Percentiles rank a stretch among this genome's conserved stretches.
phyloP scores from a whole-genome alignment of 2,888 invertebrate genomes.

The Byasa hedistus region DNA sequence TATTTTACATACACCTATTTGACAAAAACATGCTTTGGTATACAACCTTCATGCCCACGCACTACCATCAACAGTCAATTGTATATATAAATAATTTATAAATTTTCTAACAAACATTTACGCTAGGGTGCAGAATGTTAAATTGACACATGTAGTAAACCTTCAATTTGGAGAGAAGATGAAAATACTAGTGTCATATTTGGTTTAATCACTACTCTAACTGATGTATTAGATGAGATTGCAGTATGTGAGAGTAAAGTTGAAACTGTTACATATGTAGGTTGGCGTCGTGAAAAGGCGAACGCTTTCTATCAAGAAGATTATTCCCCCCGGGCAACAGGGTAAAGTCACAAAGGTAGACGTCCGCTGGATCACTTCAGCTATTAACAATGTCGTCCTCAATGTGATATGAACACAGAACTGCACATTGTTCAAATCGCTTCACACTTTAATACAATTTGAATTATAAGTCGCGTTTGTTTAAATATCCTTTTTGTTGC shows the following conservation, averaged over 20 bases:
- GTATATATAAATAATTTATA: not conserved
- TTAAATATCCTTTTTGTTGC: not conserved
- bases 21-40: conserved; percentile 1
- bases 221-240: not conserved
- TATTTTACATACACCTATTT: not conserved
- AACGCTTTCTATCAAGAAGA: conserved; percentile 77
- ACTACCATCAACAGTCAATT: not conserved
- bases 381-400: conserved; percentile 32
- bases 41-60: conserved; percentile 4
- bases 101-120: not conserved
- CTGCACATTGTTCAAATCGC: conserved; percentile 20
- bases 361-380: conserved; percentile 38
- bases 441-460: conserved; percentile 16
- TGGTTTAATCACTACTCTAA: not conserved
- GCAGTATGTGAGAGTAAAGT: conserved; percentile 22
- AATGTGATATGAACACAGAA: conserved; percentile 62
- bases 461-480: not conserved
- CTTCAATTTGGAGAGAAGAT: not conserved
- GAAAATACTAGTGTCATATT: not conserved
- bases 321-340: conserved; percentile 68
- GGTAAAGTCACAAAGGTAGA: conserved; percentile 65
- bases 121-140: not conserved
- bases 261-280: conserved; percentile 55
- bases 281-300: conserved; percentile 72
- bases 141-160: not conserved